Evolutionary conservation across 2,113 vertebrate species (phyloP).

Genomic region (Alethe castanea): DNA sequence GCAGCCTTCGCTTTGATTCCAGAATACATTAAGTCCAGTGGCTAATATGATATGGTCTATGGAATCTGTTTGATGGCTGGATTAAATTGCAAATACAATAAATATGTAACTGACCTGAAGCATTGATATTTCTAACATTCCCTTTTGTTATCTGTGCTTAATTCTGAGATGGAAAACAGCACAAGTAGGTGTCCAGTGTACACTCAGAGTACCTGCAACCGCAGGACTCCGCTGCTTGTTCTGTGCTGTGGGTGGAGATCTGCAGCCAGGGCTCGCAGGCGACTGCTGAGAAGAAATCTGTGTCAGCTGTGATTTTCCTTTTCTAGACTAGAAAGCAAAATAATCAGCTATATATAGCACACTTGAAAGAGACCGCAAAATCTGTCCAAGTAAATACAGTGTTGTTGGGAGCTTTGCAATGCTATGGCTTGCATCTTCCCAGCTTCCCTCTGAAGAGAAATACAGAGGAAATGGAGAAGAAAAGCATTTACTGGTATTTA

Average conservation of each 20-base stretch:
- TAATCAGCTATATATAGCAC: constrained; percentile 42
- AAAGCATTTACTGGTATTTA: neutral
- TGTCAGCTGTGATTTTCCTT: constrained; percentile 48
- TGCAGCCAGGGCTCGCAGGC: neutral
- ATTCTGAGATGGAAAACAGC: neutral
- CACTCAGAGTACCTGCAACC: neutral
- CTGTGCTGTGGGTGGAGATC: neutral
- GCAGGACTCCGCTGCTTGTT: neutral
- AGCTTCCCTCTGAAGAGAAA: neutral
- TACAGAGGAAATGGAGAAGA: neutral
- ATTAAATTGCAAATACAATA: neutral
- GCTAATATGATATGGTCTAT: neutral
- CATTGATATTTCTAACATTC: neutral
- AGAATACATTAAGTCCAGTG: neutral
- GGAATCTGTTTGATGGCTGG: neutral
- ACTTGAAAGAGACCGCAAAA: constrained; percentile 24
- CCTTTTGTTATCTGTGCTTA: neutral
- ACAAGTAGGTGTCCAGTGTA: neutral
- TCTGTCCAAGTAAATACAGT: neutral
- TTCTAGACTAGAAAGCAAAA: constrained; percentile 29
- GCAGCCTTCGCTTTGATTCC: neutral
- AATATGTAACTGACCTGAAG: neutral
- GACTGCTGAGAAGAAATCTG: constrained; percentile 36
- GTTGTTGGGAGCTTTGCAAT: neutral
- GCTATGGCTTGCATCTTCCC: neutral